Conservation (phyloP, 2,888 invertebrate genomes). For the Nudaria mundana region DNA sequence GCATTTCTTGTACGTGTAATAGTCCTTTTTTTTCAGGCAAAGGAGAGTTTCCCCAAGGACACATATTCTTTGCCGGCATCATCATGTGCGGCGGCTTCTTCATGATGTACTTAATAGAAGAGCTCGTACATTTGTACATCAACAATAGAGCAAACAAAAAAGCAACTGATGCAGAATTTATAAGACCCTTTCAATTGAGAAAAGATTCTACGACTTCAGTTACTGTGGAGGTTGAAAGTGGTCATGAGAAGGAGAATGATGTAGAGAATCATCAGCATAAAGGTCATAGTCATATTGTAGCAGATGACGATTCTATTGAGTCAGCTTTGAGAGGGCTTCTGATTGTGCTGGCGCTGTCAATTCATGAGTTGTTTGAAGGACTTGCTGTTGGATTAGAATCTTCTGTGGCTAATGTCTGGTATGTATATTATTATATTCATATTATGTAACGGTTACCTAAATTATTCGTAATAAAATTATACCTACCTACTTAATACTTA, state of each 20-base stretch:
- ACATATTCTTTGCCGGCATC: conserved; percentile 85
- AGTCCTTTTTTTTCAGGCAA: conserved; percentile 47
- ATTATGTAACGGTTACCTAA: no score
- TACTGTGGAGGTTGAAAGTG: conserved; percentile 3
- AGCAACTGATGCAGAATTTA: conserved; percentile 49
- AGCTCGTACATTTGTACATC: conserved; percentile 87
- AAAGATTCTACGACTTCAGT: conserved; percentile 24
- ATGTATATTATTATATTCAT: no score
- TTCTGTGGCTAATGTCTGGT: conserved; percentile 76
- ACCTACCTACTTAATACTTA: no score
- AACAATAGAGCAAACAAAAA: conserved; percentile 71
- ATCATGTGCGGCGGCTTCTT: conserved; percentile 89
- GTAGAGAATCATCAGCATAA: conserved; percentile 27
- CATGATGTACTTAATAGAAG: conserved; percentile 89
- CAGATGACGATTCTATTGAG: conserved; percentile 61
- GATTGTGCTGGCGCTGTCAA: conserved; percentile 86
- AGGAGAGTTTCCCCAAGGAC: conserved; percentile 74
- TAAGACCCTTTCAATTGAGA: conserved; percentile 61
- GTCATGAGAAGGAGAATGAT: conserved; percentile 35
- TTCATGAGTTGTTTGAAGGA: conserved; percentile 94
- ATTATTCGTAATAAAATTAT: no score
- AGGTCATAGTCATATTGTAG: conserved; percentile 55
- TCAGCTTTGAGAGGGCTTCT: conserved; percentile 85
- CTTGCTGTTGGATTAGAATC: conserved; percentile 89
- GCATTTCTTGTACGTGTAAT: no score